These are phyloP conservation scores for Leiothrix lutea DNA, from an alignment of 2,113 vertebrate species.

Conservation along the genomic window DNA sequence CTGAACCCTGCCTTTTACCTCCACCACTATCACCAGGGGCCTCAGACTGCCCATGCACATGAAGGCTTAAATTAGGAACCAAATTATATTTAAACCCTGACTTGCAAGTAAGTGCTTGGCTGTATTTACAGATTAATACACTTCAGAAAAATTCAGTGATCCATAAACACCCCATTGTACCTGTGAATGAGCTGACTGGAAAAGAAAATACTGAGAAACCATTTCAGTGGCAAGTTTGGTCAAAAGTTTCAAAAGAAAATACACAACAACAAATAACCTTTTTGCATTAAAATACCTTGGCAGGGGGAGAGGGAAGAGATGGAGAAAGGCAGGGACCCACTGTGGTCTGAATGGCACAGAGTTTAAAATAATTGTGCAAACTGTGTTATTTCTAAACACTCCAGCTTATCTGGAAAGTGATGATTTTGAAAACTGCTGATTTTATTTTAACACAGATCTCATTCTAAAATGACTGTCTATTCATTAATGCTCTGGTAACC, in stretches of 20 bases:
- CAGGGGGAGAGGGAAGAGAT: background rate
- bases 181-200: constrained; percentile 1
- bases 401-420: background rate
- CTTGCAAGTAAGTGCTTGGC: background rate
- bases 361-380: constrained; percentile 26
- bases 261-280: background rate
- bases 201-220: background rate
- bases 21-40: background rate
- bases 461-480: background rate
- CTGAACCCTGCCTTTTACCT: background rate
- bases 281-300: background rate
- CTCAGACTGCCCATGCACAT: background rate
- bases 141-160: background rate
- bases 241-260: background rate
- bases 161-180: background rate
- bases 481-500: background rate
- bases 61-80: background rate
- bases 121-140: background rate
- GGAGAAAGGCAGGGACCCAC: background rate
- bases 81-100: background rate
- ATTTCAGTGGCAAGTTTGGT: background rate
- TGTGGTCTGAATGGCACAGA: background rate
- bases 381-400: background rate
- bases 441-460: background rate
- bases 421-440: background rate